These are phyloP conservation scores for Spinibarbus caldwelli DNA, from an alignment of 2,797 vertebrate genomes.

Conservation along the genomic window DNA sequence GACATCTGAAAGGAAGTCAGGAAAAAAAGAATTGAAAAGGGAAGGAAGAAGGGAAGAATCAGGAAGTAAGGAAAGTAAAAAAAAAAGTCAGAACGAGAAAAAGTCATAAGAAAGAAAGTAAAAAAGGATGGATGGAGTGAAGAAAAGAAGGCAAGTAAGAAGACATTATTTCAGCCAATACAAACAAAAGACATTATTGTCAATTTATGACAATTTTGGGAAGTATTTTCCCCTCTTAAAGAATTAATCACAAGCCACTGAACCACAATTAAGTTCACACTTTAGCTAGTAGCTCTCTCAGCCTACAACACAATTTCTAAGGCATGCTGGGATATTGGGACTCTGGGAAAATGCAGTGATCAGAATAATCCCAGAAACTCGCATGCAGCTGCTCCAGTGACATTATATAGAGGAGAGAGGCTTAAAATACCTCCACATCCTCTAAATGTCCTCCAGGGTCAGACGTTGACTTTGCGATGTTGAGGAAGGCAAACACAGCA, in stretches of 20 bases:
- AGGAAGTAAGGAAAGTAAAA: too few relatives aligned
- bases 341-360: constrained; percentile 8
- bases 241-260: background rate
- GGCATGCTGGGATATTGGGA: background rate
- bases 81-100: too few relatives aligned
- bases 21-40: too few relatives aligned
- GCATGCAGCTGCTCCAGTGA: background rate
- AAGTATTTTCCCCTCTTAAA: background rate
- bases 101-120: too few relatives aligned
- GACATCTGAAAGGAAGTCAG: too few relatives aligned
- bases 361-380: background rate
- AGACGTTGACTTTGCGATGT: background rate
- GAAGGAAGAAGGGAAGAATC: too few relatives aligned
- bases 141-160: background rate
- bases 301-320: background rate
- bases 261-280: background rate
- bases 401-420: background rate
- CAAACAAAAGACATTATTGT: background rate
- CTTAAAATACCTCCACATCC: constrained; percentile 25
- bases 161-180: background rate
- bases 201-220: background rate
- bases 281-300: background rate
- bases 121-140: too few relatives aligned
- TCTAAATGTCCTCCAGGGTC: constrained; percentile 12
- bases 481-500: background rate